Percentiles rank a stretch among this genome's conserved stretches.
phyloP scores from a whole-genome alignment of 2,888 invertebrate genomes.

The Stenoptilia bipunctidactyla region DNA sequence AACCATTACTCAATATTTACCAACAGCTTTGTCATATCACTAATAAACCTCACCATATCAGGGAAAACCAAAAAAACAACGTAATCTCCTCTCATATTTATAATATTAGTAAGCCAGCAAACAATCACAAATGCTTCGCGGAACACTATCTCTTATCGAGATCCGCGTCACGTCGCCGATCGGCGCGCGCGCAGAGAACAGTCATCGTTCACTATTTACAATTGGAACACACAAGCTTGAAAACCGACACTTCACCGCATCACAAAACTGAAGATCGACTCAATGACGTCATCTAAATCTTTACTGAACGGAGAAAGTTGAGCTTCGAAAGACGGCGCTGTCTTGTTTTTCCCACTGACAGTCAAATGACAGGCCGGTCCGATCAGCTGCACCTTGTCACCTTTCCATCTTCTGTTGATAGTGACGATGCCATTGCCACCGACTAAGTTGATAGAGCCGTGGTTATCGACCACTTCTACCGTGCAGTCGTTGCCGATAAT shows the following conservation, averaged over 20 bases:
- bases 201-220: slow-evolving; percentile 8
- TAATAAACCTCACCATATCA: too few species aligned
- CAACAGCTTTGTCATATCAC: too few species aligned
- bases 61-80: neutral
- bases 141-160: neutral
- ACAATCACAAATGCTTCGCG: too few species aligned
- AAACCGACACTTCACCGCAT: slow-evolving; percentile 44
- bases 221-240: neutral
- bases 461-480: slow-evolving; percentile 46
- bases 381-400: slow-evolving; percentile 45
- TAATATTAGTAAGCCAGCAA: too few species aligned
- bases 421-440: slow-evolving; percentile 46
- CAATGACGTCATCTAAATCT: slow-evolving; percentile 58
- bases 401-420: slow-evolving; percentile 39
- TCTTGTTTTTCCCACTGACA: slow-evolving; percentile 50
- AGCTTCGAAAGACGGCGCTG: slow-evolving; percentile 38
- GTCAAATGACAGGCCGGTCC: slow-evolving; percentile 42
- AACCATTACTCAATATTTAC: too few species aligned
- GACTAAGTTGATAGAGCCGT: slow-evolving; percentile 48
- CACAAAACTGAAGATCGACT: slow-evolving; percentile 58
- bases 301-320: slow-evolving; percentile 61
- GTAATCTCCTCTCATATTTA: too few species aligned
- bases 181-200: slow-evolving; percentile 1
- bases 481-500: slow-evolving; percentile 59
- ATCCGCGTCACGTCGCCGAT: neutral